phyloP scores from a whole-genome alignment of 2,797 vertebrate species.

The Melopsittacus undulatus region DNA sequence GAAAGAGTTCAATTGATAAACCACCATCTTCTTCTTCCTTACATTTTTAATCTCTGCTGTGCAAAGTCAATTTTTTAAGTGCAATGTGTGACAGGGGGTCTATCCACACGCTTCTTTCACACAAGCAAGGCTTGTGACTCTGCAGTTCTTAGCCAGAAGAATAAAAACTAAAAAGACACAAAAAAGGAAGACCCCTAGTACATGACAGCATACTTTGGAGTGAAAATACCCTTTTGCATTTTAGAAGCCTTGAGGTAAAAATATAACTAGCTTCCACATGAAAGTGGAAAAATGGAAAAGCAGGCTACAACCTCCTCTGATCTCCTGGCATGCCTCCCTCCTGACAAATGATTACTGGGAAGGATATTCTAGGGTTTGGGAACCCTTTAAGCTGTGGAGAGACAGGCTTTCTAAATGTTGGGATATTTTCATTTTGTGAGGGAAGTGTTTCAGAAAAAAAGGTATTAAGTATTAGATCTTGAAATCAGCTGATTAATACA shows the following conservation, averaged over 20 bases:
- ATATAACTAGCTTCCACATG: background rate
- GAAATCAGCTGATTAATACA: background rate
- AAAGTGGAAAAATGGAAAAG: background rate
- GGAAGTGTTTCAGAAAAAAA: background rate
- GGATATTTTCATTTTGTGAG: background rate
- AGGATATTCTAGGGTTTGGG: background rate
- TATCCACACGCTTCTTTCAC: background rate
- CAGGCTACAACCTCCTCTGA: background rate
- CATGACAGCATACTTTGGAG: fast-evolving
- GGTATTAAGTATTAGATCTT: background rate
- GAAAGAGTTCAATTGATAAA: background rate
- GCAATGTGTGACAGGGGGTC: background rate
- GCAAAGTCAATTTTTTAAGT: background rate
- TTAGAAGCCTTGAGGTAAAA: background rate
- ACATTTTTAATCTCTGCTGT: background rate
- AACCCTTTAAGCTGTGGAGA: background rate
- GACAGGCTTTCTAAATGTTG: background rate
- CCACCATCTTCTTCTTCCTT: background rate
- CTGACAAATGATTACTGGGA: background rate
- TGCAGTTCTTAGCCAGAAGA: background rate
- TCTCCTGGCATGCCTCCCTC: fast-evolving
- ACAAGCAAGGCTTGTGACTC: background rate
- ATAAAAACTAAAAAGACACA: background rate
- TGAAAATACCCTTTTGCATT: background rate
- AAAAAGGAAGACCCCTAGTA: background rate